Evolutionary conservation across 2,113 vertebrate genomes (phyloP).

Genomic region (Amphiprion ocellaris): DNA sequence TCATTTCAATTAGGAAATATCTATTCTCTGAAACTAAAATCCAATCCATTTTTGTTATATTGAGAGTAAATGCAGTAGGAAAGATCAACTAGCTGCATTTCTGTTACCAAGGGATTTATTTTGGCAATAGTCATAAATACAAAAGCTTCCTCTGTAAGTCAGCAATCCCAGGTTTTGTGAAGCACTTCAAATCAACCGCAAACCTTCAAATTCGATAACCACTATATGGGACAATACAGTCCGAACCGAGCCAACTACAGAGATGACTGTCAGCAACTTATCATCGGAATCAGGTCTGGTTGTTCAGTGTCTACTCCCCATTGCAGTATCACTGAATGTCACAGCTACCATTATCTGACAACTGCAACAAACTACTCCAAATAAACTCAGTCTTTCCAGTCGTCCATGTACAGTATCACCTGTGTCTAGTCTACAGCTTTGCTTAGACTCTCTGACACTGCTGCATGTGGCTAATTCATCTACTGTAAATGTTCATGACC

Average conservation of each 20-base stretch:
- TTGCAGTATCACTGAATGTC: slow-evolving; percentile 57
- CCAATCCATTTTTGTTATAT: slow-evolving; percentile 26
- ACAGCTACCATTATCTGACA: slow-evolving; percentile 18
- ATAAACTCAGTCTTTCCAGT: slow-evolving; percentile 32
- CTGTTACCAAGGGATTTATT: slow-evolving; percentile 42
- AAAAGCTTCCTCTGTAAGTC: slow-evolving; percentile 30
- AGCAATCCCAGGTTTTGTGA: slow-evolving; percentile 34
- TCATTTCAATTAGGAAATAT: slow-evolving; percentile 33
- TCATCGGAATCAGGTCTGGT: slow-evolving; percentile 62
- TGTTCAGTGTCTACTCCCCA: slow-evolving; percentile 52
- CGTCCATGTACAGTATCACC: slow-evolving; percentile 24
- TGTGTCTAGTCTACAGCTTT: slow-evolving; percentile 34
- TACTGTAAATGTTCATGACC: slow-evolving; percentile 56
- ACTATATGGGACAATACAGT: slow-evolving; percentile 68
- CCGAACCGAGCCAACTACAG: slow-evolving; percentile 61
- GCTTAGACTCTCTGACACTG: slow-evolving; percentile 40
- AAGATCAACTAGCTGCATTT: slow-evolving; percentile 51
- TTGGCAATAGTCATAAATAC: slow-evolving; percentile 46
- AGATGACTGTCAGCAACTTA: slow-evolving; percentile 74
- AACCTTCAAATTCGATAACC: slow-evolving; percentile 59
- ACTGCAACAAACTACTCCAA: slow-evolving; percentile 29
- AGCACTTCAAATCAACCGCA: slow-evolving; percentile 60
- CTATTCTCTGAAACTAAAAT: slow-evolving; percentile 47
- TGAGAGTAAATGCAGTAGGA: slow-evolving; percentile 12
- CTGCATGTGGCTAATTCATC: slow-evolving; percentile 44